Percentiles rank a stretch among this genome's conserved stretches.
phyloP scores from a whole-genome alignment of 1,140 invertebrate species.

The Ceratina calcarata region DNA sequence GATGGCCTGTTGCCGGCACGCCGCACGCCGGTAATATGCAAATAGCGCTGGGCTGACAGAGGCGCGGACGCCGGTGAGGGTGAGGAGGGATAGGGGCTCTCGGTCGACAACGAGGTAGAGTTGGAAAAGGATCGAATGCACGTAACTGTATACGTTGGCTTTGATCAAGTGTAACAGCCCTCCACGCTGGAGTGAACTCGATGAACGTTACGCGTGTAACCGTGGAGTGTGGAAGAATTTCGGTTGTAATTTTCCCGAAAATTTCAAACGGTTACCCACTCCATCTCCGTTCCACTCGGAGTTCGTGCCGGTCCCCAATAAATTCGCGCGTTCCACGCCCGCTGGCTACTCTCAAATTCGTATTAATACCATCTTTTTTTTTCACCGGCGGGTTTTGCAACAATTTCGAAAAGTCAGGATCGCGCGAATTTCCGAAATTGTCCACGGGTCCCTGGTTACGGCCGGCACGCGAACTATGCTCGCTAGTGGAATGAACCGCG shows the following conservation, averaged over 20 bases:
- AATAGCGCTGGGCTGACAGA: conserved; percentile 74
- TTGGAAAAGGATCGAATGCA: conserved; percentile 56
- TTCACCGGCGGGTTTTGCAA: neutral
- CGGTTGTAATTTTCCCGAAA: conserved; percentile 64
- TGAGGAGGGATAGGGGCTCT: conserved; percentile 18
- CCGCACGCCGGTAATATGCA: conserved; percentile 74
- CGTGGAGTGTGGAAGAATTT: conserved; percentile 65
- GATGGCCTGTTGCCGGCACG: conserved; percentile 72
- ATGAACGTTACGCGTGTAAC: conserved; percentile 65
- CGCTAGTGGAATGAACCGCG: neutral
- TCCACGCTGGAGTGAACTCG: conserved; percentile 61
- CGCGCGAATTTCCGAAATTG: conserved; percentile 24
- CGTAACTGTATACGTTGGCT: conserved; percentile 66
- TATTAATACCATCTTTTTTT: conserved; percentile 16
- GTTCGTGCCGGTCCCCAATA: neutral
- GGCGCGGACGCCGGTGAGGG: conserved; percentile 40
- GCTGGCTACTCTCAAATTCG: conserved; percentile 14
- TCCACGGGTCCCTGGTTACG: neutral
- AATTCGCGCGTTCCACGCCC: conserved; percentile 37
- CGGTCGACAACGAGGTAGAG: neutral
- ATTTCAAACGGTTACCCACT: conserved; percentile 50
- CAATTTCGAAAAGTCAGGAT: conserved; percentile 13
- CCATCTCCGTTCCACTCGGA: neutral
- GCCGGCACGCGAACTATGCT: conserved; percentile 1
- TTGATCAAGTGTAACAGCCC: conserved; percentile 67